These are phyloP conservation scores for Ecdyonurus torrentis DNA, from an alignment of 2,888 invertebrate genomes.

Conservation along the genomic window DNA sequence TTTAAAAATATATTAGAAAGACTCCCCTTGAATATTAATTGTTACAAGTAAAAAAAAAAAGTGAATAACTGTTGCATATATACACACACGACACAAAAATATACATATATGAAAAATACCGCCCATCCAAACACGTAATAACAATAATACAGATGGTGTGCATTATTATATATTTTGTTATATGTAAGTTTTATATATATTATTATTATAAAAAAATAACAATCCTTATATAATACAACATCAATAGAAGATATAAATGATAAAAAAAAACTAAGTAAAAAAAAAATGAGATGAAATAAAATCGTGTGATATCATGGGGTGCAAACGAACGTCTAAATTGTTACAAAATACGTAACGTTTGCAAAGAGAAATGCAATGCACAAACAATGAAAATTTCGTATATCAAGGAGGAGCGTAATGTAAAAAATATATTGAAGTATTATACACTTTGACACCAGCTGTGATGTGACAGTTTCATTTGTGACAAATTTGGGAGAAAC, in stretches of 20 bases:
- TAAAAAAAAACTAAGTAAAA: too few species aligned
- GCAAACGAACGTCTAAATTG: neutral
- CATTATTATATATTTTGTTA: too few species aligned
- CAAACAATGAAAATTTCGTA: neutral
- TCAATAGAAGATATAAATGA: neutral
- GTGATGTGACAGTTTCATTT: neutral
- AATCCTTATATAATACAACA: neutral
- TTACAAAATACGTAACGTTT: neutral
- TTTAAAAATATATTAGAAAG: neutral
- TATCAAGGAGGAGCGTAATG: neutral
- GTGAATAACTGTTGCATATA: slow-evolving; percentile 1
- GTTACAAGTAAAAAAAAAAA: slow-evolving; percentile 1
- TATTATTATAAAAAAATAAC: too few species aligned
- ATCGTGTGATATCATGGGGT: neutral
- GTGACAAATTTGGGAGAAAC: too few species aligned
- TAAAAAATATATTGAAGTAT: too few species aligned
- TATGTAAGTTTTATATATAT: too few species aligned
- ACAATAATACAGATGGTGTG: neutral
- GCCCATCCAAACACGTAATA: slow-evolving; percentile 1
- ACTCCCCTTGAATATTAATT: neutral
- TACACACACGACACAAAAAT: neutral
- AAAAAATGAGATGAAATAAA: neutral
- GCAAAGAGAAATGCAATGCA: too few species aligned
- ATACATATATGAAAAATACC: neutral
- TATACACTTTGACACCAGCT: neutral